phyloP scores from a whole-genome alignment of 2,888 invertebrate genomes.

The Gandaritis pyraliata region DNA sequence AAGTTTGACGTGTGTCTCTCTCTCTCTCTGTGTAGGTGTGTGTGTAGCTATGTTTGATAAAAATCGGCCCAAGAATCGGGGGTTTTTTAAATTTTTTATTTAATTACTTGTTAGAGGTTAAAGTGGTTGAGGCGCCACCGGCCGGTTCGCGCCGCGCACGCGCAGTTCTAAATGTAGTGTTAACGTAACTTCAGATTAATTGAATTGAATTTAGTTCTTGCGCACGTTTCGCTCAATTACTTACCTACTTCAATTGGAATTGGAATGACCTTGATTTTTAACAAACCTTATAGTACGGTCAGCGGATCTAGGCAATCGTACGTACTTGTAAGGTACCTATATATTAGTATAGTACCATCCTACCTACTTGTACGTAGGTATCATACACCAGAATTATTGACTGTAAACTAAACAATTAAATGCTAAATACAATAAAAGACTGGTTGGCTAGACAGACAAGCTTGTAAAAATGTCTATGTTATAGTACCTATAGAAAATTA shows the following conservation, averaged over 20 bases:
- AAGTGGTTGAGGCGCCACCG: conserved; percentile 65
- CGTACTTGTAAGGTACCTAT: too few relatives aligned
- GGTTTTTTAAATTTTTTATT: too few relatives aligned
- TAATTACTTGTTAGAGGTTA: conserved; percentile 47
- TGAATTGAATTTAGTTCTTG: conserved; percentile 73
- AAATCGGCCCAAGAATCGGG: too few relatives aligned
- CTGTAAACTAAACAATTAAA: too few relatives aligned
- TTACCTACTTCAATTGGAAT: conserved; percentile 16
- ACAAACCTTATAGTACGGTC: neutral
- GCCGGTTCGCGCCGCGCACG: conserved; percentile 46
- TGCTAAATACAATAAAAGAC: too few relatives aligned
- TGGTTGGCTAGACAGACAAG: conserved; percentile 16
- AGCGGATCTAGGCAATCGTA: too few relatives aligned
- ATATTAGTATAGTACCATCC: too few relatives aligned
- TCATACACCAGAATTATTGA: too few relatives aligned
- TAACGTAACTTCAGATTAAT: conserved; percentile 76
- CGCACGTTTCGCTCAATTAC: conserved; percentile 45
- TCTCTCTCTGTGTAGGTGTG: too few relatives aligned
- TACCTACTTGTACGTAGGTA: too few relatives aligned
- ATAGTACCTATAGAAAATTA: conserved; percentile 37
- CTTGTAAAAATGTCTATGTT: conserved; percentile 20
- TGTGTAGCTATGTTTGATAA: too few relatives aligned
- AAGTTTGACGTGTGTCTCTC: too few relatives aligned
- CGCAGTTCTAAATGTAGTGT: conserved; percentile 50
- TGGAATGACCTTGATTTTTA: conserved; percentile 12